Evolutionary conservation across 1,140 invertebrate genomes (phyloP).

Genomic region (Ostrea denselamellosa): DNA sequence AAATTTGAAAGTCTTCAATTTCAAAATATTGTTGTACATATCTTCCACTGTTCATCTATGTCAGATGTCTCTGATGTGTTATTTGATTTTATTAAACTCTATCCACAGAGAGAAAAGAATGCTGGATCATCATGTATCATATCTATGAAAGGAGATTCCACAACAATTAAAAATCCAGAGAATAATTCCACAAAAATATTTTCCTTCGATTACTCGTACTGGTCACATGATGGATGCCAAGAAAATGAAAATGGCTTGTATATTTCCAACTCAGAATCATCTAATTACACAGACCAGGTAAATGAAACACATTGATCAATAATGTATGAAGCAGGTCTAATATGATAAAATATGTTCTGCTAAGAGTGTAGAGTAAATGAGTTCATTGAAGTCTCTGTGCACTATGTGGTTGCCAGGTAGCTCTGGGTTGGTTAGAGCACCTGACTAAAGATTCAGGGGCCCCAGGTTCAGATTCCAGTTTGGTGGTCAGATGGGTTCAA

Average conservation of each 20-base stretch:
- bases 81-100: constrained; percentile 24
- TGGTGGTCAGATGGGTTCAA: no score
- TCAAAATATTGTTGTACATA: no score
- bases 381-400: no score
- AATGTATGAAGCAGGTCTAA: constrained; percentile 79
- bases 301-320: constrained; percentile 82
- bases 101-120: constrained; percentile 81
- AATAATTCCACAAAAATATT: constrained; percentile 79
- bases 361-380: no score
- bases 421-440: no score
- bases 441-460: no score
- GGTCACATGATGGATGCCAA: constrained; percentile 83
- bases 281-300: constrained; percentile 81
- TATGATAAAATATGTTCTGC: no score
- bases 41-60: no score
- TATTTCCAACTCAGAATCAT: constrained; percentile 71
- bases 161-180: constrained; percentile 80
- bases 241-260: constrained; percentile 80
- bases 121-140: constrained; percentile 81
- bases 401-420: no score
- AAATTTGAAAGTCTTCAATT: no score
- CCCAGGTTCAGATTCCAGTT: no score
- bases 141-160: constrained; percentile 81
- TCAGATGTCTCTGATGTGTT: no score
- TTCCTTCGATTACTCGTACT: constrained; percentile 83